Base-by-base conservation (phyloP, 2,888 invertebrate species). In the Anorthoa munda region DNA sequence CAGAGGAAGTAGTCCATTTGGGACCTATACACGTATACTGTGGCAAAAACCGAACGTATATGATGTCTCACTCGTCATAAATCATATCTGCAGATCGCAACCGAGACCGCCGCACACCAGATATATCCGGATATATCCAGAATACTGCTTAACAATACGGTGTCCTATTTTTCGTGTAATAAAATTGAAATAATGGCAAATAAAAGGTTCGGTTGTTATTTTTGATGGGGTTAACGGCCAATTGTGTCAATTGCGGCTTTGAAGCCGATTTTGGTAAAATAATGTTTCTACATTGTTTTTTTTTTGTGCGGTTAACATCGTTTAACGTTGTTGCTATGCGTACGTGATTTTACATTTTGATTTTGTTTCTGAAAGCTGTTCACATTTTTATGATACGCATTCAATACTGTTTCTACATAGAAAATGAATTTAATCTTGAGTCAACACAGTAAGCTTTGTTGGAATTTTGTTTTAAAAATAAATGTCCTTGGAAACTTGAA, bases 1-100 rank as follows among this genome's bases (percentile, higher is more conserved):
- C 82, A 83, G 77, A 81, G 87, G 89, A 90, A 90, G 76, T 75
- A 86, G 88, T 82, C 84, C 88, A 90, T 90, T 88, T 89, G 77
- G 72, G 79, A 75, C 66, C 67, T 66, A 71, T 75, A 83, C 72
- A 81, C 75, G 79, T 74, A 82, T 56, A 77, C 66, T 83, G 83
- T 78, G 84, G 86, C 84, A 86, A 84, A 82, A 88, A 86, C 79
- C 68, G 66, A 83, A 84, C 82, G 74, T 79, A 77, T 75, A 77
- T 79, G 86, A 83, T 74, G 75, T 75, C 66, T 76, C 79, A 66
- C 73, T 74, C 59, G 66, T 84, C 90, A 90, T 90, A 88, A 90
- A 90, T 90, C 90, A 90, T 84, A 79, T 72, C 82, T 70, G 75
- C 72, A 82, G 72, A 81, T 77, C 73, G 75, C 77, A 82, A 75